Percentiles rank a stretch among this genome's conserved stretches.
Conservation (phyloP, 37 sponge, comb jelly and placozoan genomes). For the Crambe crambe region DNA sequence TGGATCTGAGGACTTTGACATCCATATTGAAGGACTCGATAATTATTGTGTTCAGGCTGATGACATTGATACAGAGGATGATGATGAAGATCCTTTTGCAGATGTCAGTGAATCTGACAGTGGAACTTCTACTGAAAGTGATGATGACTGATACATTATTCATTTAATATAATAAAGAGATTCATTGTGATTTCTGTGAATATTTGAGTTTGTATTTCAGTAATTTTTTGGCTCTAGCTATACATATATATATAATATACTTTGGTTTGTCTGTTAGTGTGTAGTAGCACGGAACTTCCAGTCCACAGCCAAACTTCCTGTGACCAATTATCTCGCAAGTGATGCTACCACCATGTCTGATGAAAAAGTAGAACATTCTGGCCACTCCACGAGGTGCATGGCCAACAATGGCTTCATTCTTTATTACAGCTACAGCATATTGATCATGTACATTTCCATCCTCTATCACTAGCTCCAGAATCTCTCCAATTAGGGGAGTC, state of each 20-base stretch:
- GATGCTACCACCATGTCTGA: slow-evolving; percentile 38
- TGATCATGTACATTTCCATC: slow-evolving; percentile 41
- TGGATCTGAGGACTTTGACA: no score
- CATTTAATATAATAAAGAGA: slow-evolving; percentile 29
- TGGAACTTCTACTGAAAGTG: no score
- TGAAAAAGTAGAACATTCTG: slow-evolving; percentile 28
- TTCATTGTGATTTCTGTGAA: no score
- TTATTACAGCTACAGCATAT: slow-evolving; percentile 30
- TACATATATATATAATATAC: no score
- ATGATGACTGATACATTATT: no score
- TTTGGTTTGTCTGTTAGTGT: slow-evolving; percentile 16
- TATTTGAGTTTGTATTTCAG: no score
- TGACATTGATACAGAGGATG: slow-evolving; percentile 45
- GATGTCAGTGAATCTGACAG: neutral
- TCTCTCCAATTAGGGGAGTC: no score
- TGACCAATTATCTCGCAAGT: slow-evolving; percentile 44
- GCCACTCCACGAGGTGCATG: slow-evolving; percentile 34
- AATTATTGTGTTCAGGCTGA: slow-evolving; percentile 59
- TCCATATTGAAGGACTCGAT: no score
- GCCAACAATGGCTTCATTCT: slow-evolving; percentile 17
- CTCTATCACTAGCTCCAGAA: no score
- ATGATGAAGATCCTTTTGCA: slow-evolving; percentile 48
- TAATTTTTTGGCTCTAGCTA: no score
- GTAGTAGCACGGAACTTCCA: slow-evolving; percentile 43
- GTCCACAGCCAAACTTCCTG: slow-evolving; percentile 28